A percentile compares a stretch with the other conserved stretches of the same genome.
Evolutionary conservation across 1,140 invertebrate species (phyloP).

Genomic region (Ditylenchus dipsaci): DNA sequence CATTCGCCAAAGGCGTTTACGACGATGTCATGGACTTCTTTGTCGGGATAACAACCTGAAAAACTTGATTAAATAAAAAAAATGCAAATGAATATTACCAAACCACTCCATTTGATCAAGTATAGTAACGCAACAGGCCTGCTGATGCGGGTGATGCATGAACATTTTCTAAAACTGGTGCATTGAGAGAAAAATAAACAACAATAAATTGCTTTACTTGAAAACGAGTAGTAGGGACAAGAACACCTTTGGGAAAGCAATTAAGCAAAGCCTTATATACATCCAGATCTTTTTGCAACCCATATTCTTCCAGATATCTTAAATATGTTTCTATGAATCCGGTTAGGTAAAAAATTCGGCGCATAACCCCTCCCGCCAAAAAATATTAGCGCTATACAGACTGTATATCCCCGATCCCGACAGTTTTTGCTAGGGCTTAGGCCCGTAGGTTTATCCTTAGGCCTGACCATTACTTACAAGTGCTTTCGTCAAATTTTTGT

Average conservation of each 20-base stretch:
- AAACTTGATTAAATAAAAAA: constrained; percentile 21
- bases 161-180: constrained; percentile 59
- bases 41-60: constrained; percentile 80
- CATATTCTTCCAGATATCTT: constrained; percentile 80
- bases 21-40: constrained; percentile 76
- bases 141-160: constrained; percentile 87
- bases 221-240: constrained; percentile 74
- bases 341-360: too few relatives aligned
- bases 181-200: background rate
- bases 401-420: too few relatives aligned
- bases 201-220: constrained; percentile 63
- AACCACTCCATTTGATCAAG: constrained; percentile 84
- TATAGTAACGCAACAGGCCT: constrained; percentile 79
- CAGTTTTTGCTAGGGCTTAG: too few relatives aligned
- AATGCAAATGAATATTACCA: constrained; percentile 62
- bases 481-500: too few relatives aligned
- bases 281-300: constrained; percentile 76
- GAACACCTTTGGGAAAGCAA: constrained; percentile 84
- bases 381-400: too few relatives aligned
- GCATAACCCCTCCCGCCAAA: too few relatives aligned
- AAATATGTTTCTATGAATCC: too few relatives aligned
- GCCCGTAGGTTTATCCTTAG: too few relatives aligned
- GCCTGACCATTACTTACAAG: too few relatives aligned
- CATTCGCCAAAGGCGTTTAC: constrained; percentile 76
- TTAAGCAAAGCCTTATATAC: constrained; percentile 83